Evolutionary conservation across 2,888 invertebrate genomes (phyloP).

Genomic region (Xylota segnis): DNA sequence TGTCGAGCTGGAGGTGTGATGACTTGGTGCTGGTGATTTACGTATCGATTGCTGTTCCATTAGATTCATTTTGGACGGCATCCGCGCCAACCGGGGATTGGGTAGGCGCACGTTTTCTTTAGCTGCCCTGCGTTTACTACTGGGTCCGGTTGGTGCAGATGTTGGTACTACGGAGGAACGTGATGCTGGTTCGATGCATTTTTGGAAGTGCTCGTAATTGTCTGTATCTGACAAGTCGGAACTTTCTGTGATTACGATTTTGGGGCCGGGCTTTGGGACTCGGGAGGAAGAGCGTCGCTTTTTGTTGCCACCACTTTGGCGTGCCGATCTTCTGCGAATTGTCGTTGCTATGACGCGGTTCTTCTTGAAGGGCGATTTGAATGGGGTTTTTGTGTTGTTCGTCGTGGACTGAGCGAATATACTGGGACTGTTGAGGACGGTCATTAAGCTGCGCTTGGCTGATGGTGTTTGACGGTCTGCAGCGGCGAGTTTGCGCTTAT

Average conservation of each 20-base stretch:
- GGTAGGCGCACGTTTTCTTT: slow-evolving; percentile 77
- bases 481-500: slow-evolving; percentile 79
- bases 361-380: slow-evolving; percentile 79
- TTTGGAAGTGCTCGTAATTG: slow-evolving; percentile 78
- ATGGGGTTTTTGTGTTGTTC: slow-evolving; percentile 61
- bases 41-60: slow-evolving; percentile 43
- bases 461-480: slow-evolving; percentile 75
- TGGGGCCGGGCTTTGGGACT: slow-evolving; percentile 43
- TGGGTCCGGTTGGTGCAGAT: background rate
- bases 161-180: slow-evolving; percentile 78
- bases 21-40: slow-evolving; percentile 60
- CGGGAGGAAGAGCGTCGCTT: slow-evolving; percentile 77
- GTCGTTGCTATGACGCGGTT: slow-evolving; percentile 80
- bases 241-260: slow-evolving; percentile 64
- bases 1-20: slow-evolving; percentile 73
- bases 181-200: slow-evolving; percentile 78
- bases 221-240: slow-evolving; percentile 70
- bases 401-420: slow-evolving; percentile 52
- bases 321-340: slow-evolving; percentile 79
- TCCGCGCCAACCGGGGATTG: slow-evolving; percentile 70
- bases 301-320: slow-evolving; percentile 79
- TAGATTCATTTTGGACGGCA: slow-evolving; percentile 76
- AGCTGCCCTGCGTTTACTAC: slow-evolving; percentile 40
- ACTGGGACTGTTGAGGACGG: slow-evolving; percentile 79
- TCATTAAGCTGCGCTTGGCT: slow-evolving; percentile 82